A percentile compares a stretch with the other conserved stretches of the same genome.
These are phyloP conservation scores for Tiphia femorata DNA, from an alignment of 2,888 invertebrate species.

Conservation along the genomic window DNA sequence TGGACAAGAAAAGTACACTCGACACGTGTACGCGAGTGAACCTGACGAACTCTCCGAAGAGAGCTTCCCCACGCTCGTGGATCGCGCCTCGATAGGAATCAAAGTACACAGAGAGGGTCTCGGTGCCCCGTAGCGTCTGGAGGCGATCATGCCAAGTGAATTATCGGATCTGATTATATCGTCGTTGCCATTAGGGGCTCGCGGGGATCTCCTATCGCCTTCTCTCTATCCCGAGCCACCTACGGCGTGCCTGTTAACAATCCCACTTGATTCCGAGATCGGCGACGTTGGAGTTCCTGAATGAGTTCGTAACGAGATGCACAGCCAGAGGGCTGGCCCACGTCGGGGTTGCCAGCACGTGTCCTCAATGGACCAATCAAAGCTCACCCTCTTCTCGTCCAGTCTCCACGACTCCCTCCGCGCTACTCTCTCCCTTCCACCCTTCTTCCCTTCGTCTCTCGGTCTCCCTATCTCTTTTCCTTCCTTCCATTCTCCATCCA, in stretches of 20 bases:
- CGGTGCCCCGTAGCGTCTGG: conserved; percentile 15
- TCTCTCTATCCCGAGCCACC: conserved; percentile 38
- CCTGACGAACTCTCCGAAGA: too few species aligned
- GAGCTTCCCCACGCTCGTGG: too few species aligned
- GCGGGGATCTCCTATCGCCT: conserved; percentile 7
- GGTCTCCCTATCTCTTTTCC: not conserved
- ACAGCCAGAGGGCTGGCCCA: conserved; percentile 61
- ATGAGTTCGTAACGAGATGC: conserved; percentile 69
- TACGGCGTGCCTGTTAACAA: conserved; percentile 59
- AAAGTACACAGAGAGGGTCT: conserved; percentile 3
- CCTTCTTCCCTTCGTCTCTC: conserved; percentile 7
- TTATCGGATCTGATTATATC: conserved; percentile 49
- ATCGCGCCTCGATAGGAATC: conserved; percentile 18
- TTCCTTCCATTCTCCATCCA: not conserved
- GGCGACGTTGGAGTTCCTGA: conserved; percentile 61
- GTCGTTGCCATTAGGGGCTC: conserved; percentile 45
- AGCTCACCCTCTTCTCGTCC: conserved; percentile 62
- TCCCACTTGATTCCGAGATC: conserved; percentile 66
- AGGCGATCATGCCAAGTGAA: conserved; percentile 43
- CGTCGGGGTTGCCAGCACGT: conserved; percentile 61
- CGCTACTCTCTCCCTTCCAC: conserved; percentile 9
- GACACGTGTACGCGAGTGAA: too few species aligned
- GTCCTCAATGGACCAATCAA: conserved; percentile 69
- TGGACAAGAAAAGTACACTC: too few species aligned
- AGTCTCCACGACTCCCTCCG: conserved; percentile 28